Conservation (phyloP, 1,140 invertebrate genomes). For the Leptinotarsa undecemlineata region DNA sequence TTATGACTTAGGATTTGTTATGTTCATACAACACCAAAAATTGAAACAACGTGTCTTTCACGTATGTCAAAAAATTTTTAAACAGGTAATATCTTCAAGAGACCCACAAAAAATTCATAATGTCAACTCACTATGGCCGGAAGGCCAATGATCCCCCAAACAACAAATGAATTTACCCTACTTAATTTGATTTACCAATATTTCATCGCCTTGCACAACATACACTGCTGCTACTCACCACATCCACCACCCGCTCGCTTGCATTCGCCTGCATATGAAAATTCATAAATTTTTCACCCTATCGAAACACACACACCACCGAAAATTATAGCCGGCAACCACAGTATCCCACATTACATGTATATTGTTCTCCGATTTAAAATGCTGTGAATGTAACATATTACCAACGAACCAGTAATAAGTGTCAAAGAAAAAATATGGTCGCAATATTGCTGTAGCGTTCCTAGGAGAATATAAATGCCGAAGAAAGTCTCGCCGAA, state of each 20-base stretch:
- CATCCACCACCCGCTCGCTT: not conserved
- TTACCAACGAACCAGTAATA: conserved; percentile 18
- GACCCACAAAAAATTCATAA: too few species aligned
- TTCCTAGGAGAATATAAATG: conserved; percentile 13
- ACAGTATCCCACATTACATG: conserved; percentile 14
- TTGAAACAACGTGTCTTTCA: too few species aligned
- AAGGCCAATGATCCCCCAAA: too few species aligned
- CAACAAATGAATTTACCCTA: too few species aligned
- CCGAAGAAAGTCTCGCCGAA: not conserved
- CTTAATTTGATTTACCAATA: too few species aligned
- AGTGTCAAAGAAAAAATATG: conserved; percentile 21
- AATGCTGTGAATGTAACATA: conserved; percentile 15
- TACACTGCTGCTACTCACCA: not conserved
- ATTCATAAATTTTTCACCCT: conserved; percentile 8
- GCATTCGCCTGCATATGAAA: conserved; percentile 15
- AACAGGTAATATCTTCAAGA: too few species aligned
- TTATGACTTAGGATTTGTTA: too few species aligned
- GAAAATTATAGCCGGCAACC: conserved; percentile 17
- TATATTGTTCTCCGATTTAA: conserved; percentile 14
- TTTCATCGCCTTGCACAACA: too few species aligned
- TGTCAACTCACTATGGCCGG: too few species aligned
- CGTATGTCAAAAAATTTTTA: too few species aligned
- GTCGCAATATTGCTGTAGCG: conserved; percentile 15
- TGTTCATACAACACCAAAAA: too few species aligned
- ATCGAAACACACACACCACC: not conserved